phyloP scores from a whole-genome alignment of 1,140 invertebrate genomes.

The Sinella curviseta region DNA sequence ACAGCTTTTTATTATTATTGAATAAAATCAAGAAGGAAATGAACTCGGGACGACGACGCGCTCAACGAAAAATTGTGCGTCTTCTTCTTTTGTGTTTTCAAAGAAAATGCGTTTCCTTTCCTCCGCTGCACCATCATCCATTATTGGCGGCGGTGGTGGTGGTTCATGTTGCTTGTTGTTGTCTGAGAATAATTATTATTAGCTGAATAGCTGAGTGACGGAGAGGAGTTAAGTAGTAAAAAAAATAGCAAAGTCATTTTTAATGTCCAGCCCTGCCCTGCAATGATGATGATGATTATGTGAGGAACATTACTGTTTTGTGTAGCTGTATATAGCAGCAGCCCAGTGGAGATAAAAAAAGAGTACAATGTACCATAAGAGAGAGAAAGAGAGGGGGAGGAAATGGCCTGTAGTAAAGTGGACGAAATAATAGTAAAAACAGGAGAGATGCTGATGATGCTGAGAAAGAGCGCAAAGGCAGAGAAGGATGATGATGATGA shows the following conservation, averaged over 20 bases:
- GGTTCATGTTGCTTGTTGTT: no score
- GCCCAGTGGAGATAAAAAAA: no score
- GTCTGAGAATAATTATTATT: background rate
- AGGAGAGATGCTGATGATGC: no score
- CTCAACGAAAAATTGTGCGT: no score
- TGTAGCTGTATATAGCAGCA: no score
- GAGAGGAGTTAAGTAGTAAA: background rate
- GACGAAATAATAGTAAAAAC: background rate
- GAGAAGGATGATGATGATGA: background rate
- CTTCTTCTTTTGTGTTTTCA: no score
- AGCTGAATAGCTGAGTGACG: background rate
- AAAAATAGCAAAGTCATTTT: background rate
- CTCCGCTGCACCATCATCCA: no score
- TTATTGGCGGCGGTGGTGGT: no score
- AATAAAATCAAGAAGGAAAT: no score
- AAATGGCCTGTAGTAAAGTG: background rate
- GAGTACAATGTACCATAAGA: background rate
- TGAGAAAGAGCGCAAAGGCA: background rate
- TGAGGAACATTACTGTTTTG: background rate
- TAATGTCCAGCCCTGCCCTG: constrained; percentile 16
- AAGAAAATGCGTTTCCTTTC: no score
- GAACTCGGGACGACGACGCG: no score
- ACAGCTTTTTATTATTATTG: no score
- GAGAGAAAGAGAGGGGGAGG: background rate
- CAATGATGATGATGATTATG: background rate